Base-by-base conservation (phyloP, 2,888 invertebrate genomes). In the Leucozona laternaria region DNA sequence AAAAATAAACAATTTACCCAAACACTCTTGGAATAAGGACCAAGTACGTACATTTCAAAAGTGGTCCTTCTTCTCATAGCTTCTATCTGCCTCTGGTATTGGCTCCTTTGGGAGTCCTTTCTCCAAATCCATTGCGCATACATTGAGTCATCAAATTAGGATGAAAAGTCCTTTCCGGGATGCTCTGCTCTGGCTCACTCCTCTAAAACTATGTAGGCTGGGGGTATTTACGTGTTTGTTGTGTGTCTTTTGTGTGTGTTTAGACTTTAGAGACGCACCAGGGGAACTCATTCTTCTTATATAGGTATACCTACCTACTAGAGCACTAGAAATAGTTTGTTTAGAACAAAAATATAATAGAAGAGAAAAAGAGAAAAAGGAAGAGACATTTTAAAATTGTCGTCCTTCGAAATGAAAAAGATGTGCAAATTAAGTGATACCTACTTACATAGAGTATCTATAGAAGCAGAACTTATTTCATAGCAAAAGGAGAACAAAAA, bases 121-220 rank as follows among this genome's bases (percentile, higher is more conserved):
- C 22, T 50, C 15, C 64, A 28, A 68, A 75, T 79, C 48, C 57
- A 57, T 60, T 64, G 70, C 75, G 82, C 82, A 86, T 64, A 86
- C 78, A 86, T 82, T 82, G 86, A 86, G 73, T 79, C 82, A 71
- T 82, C 73, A 82, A 86, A 82, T 82, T 82, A 82, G 66, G 82
- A 82, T 81, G 78, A 78, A 75, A 71, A 79, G 78, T 82, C 73
- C 78, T 70, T 86, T 71, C 25, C 78, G 68, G 55, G 15, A 80
- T 60, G 48, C 31, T 31, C 31, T n/a, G n/a, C n/a, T n/a, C n/a
- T n/a, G n/a, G 31, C 50, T 37, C 72, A 50, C 77, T 57, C 20
- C 45, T 45, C 34, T 20, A 50, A 40, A 34, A 20, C 28, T 28
- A 28, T 10, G 31, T 31, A 31, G n/a, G 31, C 31, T 6, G 17